Conservation (phyloP, 2,113 vertebrate genomes). For the Odobenus rosmarus region DNA sequence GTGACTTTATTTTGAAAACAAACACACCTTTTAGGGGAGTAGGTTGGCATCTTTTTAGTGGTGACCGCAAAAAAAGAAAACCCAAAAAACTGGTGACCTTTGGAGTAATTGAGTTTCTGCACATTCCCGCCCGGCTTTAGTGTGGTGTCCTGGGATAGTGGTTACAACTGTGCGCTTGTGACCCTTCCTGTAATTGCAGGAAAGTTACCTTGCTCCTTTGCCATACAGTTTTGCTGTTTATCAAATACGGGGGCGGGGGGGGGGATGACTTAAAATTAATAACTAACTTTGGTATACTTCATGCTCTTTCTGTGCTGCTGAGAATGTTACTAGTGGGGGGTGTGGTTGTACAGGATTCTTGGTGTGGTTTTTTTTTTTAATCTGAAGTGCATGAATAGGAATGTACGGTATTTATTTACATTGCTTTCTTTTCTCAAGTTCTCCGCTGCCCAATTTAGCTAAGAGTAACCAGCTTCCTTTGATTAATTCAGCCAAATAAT, state of each 20-base stretch:
- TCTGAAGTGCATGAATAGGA: background rate
- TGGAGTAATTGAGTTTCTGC: background rate
- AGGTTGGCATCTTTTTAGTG: background rate
- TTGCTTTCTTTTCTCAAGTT: constrained; percentile 5
- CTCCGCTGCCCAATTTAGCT: background rate
- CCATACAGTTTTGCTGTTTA: background rate
- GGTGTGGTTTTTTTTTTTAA: background rate
- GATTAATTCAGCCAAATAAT: constrained; percentile 21
- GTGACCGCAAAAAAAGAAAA: background rate
- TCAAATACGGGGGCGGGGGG: background rate
- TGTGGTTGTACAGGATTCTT: background rate
- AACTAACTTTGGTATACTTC: constrained; percentile 2
- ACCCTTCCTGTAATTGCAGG: background rate
- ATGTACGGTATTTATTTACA: background rate
- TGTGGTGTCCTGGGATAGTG: background rate
- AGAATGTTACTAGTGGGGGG: constrained; percentile 84
- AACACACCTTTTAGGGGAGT: background rate
- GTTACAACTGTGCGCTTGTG: background rate
- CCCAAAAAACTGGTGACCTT: background rate
- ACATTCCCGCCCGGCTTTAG: too few species aligned
- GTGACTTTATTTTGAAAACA: constrained; percentile 46
- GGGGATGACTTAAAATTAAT: background rate
- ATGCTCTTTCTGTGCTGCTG: constrained; percentile 73
- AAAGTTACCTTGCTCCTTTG: constrained; percentile 26
- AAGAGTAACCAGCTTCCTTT: constrained; percentile 18